Percentiles rank a stretch among this genome's conserved stretches.
Evolutionary conservation across 92 coral and sea anemone genomes (phyloP).

Genomic region (Nematostella vectensis): DNA sequence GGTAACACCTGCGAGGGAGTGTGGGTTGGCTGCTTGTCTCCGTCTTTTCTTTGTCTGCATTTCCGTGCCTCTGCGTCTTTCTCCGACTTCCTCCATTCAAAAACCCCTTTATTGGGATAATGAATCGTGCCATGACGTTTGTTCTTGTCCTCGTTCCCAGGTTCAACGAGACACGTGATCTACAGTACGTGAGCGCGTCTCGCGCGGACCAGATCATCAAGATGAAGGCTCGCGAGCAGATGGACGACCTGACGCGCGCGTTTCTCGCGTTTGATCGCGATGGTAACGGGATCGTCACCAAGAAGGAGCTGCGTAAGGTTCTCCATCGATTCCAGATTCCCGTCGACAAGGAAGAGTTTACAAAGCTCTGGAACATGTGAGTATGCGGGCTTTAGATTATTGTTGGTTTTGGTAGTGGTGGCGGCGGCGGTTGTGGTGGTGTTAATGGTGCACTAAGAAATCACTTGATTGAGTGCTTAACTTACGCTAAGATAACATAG

Average conservation of each 20-base stretch:
- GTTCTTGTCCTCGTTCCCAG: too few species aligned
- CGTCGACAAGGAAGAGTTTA: slow-evolving; percentile 75
- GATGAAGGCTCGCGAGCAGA: slow-evolving; percentile 71
- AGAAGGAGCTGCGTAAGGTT: slow-evolving; percentile 80
- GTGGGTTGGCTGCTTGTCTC: too few species aligned
- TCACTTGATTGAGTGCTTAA: background rate
- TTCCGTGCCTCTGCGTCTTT: too few species aligned
- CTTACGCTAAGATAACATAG: too few species aligned
- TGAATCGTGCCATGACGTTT: too few species aligned
- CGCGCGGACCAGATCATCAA: slow-evolving; percentile 76
- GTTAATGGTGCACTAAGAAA: background rate
- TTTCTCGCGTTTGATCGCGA: slow-evolving; percentile 86
- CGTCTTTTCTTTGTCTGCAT: too few species aligned
- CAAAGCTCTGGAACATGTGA: slow-evolving; percentile 82
- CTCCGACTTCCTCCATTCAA: too few species aligned
- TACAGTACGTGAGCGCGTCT: slow-evolving; percentile 76
- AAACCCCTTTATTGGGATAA: too few species aligned
- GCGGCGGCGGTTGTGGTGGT: too few species aligned
- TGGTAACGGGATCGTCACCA: slow-evolving; percentile 93
- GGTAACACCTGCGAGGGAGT: too few species aligned
- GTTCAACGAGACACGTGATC: slow-evolving; percentile 66
- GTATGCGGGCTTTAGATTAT: slow-evolving; percentile 4
- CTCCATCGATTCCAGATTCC: slow-evolving; percentile 89
- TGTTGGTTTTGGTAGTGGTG: too few species aligned
- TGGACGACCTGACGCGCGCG: slow-evolving; percentile 79